Conservation (phyloP, 1,140 invertebrate species). For the Platyura marginata region DNA sequence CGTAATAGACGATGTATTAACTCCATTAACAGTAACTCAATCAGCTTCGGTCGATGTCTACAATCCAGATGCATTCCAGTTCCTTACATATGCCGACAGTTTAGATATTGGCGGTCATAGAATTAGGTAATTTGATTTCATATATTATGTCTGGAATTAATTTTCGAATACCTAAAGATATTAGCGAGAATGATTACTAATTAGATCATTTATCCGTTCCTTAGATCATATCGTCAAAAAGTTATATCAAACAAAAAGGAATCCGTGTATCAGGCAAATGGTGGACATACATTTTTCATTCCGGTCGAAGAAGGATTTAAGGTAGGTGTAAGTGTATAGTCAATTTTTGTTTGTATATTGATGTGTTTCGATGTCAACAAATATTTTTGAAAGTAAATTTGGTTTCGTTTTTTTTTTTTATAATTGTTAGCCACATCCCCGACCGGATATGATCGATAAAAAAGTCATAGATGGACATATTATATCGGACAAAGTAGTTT, state of each 20-base stretch:
- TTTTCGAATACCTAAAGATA: too few species aligned
- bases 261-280: constrained; percentile 52
- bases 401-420: constrained; percentile 7
- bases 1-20: constrained; percentile 61
- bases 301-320: constrained; percentile 78
- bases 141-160: constrained; percentile 2
- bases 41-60: constrained; percentile 38
- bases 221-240: constrained; percentile 55
- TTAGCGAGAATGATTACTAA: background rate
- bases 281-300: constrained; percentile 71
- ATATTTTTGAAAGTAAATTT: constrained; percentile 2
- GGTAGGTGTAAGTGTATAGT: constrained; percentile 28
- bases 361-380: background rate
- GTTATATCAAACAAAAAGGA: constrained; percentile 49
- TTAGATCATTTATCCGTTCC: background rate
- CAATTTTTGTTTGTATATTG: background rate
- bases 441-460: constrained; percentile 51
- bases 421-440: constrained; percentile 33
- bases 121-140: constrained; percentile 30
- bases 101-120: constrained; percentile 45
- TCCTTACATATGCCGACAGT: constrained; percentile 53
- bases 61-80: constrained; percentile 60
- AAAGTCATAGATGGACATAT: constrained; percentile 82
- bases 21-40: constrained; percentile 40
- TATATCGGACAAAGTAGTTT: constrained; percentile 70